phyloP scores from a whole-genome alignment of 2,113 vertebrate genomes.

The Motacilla tschutschensis region DNA sequence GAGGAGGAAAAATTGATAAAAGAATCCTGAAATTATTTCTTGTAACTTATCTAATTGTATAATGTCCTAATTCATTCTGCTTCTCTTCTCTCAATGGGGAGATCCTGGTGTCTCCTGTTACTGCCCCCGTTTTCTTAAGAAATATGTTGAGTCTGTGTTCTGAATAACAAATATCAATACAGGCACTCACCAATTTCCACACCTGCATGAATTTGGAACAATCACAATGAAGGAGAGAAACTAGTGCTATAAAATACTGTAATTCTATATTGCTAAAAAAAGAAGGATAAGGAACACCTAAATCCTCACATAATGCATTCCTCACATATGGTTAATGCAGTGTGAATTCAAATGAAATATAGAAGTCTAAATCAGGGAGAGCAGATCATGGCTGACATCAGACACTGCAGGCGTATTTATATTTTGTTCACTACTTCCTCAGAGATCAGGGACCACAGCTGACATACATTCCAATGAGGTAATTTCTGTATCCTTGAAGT shows the following conservation, averaged over 20 bases:
- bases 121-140: background rate
- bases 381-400: background rate
- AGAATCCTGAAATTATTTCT: background rate
- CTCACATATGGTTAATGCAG: slow-evolving; percentile 13
- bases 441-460: background rate
- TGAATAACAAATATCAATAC: background rate
- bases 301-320: slow-evolving; percentile 12
- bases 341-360: slow-evolving; percentile 25
- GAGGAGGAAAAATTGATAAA: background rate
- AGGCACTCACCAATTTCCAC: background rate
- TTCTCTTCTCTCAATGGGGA: background rate
- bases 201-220: background rate
- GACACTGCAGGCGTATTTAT: background rate
- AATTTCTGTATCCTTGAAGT: background rate
- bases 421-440: slow-evolving; percentile 20
- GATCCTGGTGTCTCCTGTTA: background rate
- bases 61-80: background rate
- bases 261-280: background rate
- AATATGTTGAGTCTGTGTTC: background rate
- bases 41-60: background rate
- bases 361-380: background rate
- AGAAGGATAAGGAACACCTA: background rate
- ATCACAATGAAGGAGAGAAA: background rate
- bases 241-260: background rate
- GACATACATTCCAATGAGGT: background rate